These are phyloP conservation scores for Galeruca laticollis DNA, from an alignment of 2,888 invertebrate species.

Conservation along the genomic window DNA sequence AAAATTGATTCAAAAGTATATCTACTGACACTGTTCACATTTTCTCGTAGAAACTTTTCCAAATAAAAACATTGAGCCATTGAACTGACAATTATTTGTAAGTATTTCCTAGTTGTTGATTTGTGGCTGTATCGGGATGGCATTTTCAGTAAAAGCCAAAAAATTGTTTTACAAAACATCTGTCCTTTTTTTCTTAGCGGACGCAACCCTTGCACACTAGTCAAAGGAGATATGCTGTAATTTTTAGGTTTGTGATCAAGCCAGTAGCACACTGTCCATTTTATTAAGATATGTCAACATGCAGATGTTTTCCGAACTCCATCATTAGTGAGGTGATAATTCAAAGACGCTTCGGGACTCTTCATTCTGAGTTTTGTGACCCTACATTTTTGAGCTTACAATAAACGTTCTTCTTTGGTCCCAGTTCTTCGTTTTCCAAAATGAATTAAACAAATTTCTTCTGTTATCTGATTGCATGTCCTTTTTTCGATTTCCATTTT, in stretches of 20 bases:
- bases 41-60: conserved; percentile 15
- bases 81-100: conserved; percentile 16
- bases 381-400: too few relatives aligned
- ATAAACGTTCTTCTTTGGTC: conserved; percentile 23
- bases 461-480: too few relatives aligned
- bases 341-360: conserved; percentile 27
- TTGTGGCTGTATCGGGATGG: conserved; percentile 38
- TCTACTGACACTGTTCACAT: conserved; percentile 3
- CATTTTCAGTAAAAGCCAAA: conserved; percentile 23
- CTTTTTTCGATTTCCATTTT: conserved; percentile 23
- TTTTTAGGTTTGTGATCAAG: conserved; percentile 30
- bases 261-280: too few relatives aligned
- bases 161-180: conserved; percentile 20
- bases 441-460: conserved; percentile 23
- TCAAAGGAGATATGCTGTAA: conserved; percentile 23
- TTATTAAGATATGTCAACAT: conserved; percentile 21
- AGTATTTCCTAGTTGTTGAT: conserved; percentile 33
- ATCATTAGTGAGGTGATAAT: too few relatives aligned
- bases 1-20: conserved; percentile 22
- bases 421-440: conserved; percentile 25
- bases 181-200: conserved; percentile 23
- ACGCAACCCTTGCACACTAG: too few relatives aligned
- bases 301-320: conserved; percentile 23
- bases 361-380: too few relatives aligned
- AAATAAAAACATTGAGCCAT: conserved; percentile 4